Conservation (phyloP, 2,797 vertebrate species). For the Melanotaenia parkinsoni region DNA sequence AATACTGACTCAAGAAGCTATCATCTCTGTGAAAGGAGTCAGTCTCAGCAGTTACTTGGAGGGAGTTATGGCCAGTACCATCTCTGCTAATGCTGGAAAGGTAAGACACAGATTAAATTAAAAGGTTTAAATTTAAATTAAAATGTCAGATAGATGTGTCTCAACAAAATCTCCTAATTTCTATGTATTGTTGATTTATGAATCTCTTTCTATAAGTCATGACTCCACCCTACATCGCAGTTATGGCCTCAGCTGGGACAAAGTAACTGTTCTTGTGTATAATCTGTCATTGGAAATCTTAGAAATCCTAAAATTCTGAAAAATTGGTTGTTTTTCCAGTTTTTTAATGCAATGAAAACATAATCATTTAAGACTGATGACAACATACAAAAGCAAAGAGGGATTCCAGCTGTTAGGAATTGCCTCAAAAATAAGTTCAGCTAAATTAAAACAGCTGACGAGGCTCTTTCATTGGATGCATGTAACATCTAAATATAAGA, state of each 20-base stretch:
- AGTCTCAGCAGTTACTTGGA: conserved; percentile 97
- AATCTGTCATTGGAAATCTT: too few species aligned
- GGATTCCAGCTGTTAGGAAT: too few species aligned
- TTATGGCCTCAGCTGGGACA: background rate
- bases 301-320: too few species aligned
- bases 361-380: too few species aligned
- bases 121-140: background rate
- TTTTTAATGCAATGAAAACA: too few species aligned
- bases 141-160: background rate
- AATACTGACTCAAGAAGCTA: conserved; percentile 95
- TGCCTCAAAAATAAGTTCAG: background rate
- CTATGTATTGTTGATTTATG: background rate
- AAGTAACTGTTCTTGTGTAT: background rate
- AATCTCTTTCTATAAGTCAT: background rate
- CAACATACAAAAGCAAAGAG: background rate
- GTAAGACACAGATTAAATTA: conserved; percentile 72
- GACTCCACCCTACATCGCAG: background rate
- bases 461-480: background rate
- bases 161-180: background rate
- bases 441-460: too few species aligned
- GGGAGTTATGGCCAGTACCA: conserved; percentile 93
- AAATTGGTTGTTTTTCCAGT: too few species aligned
- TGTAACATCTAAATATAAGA: background rate
- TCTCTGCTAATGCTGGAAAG: conserved; percentile 96
- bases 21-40: conserved; percentile 96